Evolutionary conservation across 2,888 invertebrate species (phyloP), one percentile per base, ranked within the genome.

Genomic region (Caenorhabditis afra): DNA sequence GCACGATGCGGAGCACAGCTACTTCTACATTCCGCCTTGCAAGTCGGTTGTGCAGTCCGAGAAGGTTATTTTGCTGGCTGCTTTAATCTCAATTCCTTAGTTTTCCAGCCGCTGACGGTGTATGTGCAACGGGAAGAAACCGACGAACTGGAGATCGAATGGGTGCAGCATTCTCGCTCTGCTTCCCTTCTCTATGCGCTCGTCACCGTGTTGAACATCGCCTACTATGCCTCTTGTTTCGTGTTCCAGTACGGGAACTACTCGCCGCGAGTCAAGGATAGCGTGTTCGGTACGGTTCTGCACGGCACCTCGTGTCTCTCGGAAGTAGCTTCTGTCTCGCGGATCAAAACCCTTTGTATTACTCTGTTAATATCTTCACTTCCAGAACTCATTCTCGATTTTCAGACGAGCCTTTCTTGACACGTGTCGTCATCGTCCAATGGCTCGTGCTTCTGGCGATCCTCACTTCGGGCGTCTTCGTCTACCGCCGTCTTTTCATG

Each of bases 1-100:
- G 49, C 29, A 7, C 8, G 55, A 76, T 50, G 77, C 77, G 10
- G 70, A 77, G 35, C 39, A 58, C 45, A 52, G 70, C 20, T 77
- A 77, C 64, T 77, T 77, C 18, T 77, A 77, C 35, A 68, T 77
- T 65, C 70, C 77, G 12, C 68, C 70, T 1, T 77, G 65, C 44
- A 57, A 70, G 47, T 16, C 55, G 0, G 57, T 68, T 44, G 37
- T 76, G 39, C 50, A 64, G 10, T 68, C 58, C 18, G 65, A 77
- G 39, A 64, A 77, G 59, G 77, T 77, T 35, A 7, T 3, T 35
- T 5, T n/a, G 1, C 11, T 37, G 29, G 23, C 44, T 39, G 3
- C 10, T 16, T 22, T 35, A 20, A 37, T 29, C 7, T 29, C 29
- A 37, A 47, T 23, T 7, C 12, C 37, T 10, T 58, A 50, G 18